Conservation (phyloP, 2,888 invertebrate genomes). For the Oscheius sp. region DNA sequence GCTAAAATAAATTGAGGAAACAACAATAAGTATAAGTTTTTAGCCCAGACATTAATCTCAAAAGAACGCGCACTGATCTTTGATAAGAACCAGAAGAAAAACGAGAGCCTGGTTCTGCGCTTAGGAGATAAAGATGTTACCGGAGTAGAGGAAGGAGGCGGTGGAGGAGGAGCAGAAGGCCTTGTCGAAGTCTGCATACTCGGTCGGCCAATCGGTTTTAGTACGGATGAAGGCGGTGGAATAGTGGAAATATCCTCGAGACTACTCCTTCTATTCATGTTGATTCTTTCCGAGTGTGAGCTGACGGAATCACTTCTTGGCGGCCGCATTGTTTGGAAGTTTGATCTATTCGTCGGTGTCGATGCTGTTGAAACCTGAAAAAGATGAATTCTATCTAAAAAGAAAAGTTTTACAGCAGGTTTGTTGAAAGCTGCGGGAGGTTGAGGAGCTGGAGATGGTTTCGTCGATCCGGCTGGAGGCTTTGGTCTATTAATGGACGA, state of each 20-base stretch:
- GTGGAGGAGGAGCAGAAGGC: constrained; percentile 55
- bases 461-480: constrained; percentile 1
- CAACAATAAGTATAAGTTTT: too few relatives aligned
- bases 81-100: too few relatives aligned
- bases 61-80: too few relatives aligned
- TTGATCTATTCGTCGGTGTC: constrained; percentile 19
- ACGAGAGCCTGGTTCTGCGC: too few relatives aligned
- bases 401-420: background rate
- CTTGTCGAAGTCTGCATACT: constrained; percentile 48
- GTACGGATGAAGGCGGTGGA: constrained; percentile 18
- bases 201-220: constrained; percentile 22
- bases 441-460: constrained; percentile 27
- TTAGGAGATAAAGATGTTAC: too few relatives aligned
- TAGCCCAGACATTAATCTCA: too few relatives aligned
- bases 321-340: constrained; percentile 31
- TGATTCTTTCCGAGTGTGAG: constrained; percentile 20
- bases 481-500: constrained; percentile 17
- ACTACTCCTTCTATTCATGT: constrained; percentile 13
- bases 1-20: background rate
- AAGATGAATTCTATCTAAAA: background rate
- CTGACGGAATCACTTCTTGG: constrained; percentile 27
- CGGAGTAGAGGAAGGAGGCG: constrained; percentile 38
- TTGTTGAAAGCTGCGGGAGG: constrained; percentile 20
- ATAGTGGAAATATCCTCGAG: constrained; percentile 28
- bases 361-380: constrained; percentile 8